A percentile compares a stretch with the other conserved stretches of the same genome.
Evolutionary conservation across 2,113 vertebrate species (phyloP).

Genomic region (Microtus pennsylvanicus): DNA sequence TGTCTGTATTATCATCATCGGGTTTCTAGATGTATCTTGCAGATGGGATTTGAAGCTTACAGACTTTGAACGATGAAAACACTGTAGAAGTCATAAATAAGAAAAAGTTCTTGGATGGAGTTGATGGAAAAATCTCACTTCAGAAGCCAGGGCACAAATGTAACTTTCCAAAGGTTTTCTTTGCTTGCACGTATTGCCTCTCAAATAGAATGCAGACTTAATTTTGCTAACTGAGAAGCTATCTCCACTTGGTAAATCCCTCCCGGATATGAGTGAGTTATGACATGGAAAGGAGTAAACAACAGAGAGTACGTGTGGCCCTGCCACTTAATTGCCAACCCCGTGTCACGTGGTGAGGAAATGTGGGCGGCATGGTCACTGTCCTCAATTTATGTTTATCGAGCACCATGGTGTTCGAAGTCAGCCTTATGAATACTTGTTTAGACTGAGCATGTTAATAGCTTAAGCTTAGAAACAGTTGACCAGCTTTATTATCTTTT

Average conservation of each 20-base stretch:
- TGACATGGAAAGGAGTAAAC: not conserved
- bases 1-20: slow-evolving; percentile 65
- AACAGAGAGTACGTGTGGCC: slow-evolving; percentile 10
- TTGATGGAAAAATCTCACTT: slow-evolving; percentile 66
- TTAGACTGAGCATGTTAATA: slow-evolving; percentile 45
- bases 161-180: slow-evolving; percentile 62
- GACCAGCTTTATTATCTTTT: slow-evolving; percentile 55
- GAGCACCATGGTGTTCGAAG: not conserved
- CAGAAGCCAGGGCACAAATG: slow-evolving; percentile 67
- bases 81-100: slow-evolving; percentile 68
- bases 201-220: slow-evolving; percentile 76
- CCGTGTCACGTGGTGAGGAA: slow-evolving; percentile 51
- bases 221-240: slow-evolving; percentile 81
- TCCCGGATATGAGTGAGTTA: slow-evolving; percentile 72
- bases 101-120: slow-evolving; percentile 72
- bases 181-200: slow-evolving; percentile 54
- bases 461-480: slow-evolving; percentile 55
- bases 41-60: slow-evolving; percentile 66
- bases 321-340: slow-evolving; percentile 25
- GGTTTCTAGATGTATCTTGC: slow-evolving; percentile 64
- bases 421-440: slow-evolving; percentile 59
- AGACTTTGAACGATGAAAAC: slow-evolving; percentile 76
- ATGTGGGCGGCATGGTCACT: slow-evolving; percentile 11
- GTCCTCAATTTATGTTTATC: slow-evolving; percentile 51
- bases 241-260: slow-evolving; percentile 74